phyloP scores from a whole-genome alignment of 2,888 invertebrate genomes.

The Thereva unica region DNA sequence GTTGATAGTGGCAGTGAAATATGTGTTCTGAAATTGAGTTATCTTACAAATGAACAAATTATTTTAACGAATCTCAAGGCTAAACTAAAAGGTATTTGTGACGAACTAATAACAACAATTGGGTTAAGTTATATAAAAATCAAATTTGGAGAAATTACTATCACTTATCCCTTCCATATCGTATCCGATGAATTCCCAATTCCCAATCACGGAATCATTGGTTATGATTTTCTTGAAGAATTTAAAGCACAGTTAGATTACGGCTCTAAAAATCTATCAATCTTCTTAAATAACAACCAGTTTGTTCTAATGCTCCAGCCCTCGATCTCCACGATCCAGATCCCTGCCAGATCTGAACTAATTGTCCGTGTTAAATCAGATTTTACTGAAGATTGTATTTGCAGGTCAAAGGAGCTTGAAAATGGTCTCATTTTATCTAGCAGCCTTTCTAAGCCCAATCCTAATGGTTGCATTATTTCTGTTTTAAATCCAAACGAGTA shows the following conservation, averaged over 20 bases:
- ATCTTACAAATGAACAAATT: background rate
- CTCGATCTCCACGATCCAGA: background rate
- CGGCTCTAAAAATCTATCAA: background rate
- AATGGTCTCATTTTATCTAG: constrained; percentile 5
- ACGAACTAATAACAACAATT: background rate
- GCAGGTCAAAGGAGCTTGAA: background rate
- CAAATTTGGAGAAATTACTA: background rate
- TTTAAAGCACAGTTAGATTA: constrained; percentile 4
- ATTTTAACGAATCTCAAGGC: constrained; percentile 1
- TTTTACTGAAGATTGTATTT: constrained; percentile 4
- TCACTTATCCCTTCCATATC: background rate
- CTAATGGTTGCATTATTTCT: constrained; percentile 12
- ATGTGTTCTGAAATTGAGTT: background rate
- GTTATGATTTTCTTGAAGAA: background rate
- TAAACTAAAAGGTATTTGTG: background rate
- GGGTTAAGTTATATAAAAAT: constrained; percentile 2
- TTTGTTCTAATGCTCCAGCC: background rate
- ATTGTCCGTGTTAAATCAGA: constrained; percentile 2
- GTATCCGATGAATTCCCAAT: constrained; percentile 1
- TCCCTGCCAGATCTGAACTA: constrained; percentile 12
- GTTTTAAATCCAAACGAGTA: constrained; percentile 5
- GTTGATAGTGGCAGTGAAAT: constrained; percentile 17
- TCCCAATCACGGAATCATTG: background rate
- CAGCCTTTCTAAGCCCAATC: background rate
- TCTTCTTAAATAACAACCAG: background rate